Conservation (phyloP, 2,888 invertebrate species). For the Euclidia mi region DNA sequence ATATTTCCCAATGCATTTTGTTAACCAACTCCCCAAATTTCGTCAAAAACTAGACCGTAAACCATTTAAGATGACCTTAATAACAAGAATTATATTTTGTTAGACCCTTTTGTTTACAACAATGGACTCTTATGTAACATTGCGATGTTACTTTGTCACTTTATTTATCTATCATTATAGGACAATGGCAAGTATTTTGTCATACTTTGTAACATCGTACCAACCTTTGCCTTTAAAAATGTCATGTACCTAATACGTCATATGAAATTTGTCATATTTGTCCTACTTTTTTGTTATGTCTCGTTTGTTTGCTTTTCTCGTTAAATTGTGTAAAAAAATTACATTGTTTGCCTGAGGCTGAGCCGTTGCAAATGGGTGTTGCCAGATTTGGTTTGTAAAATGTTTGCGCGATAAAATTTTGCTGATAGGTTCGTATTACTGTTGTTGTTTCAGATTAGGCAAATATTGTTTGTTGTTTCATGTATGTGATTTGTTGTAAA, state of each 20-base stretch:
- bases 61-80: constrained; percentile 37
- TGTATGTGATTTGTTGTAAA: too few species aligned
- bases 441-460: not conserved
- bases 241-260: constrained; percentile 39
- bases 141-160: constrained; percentile 2
- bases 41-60: constrained; percentile 43
- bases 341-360: not conserved
- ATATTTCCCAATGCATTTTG: constrained; percentile 8
- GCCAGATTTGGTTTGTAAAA: constrained; percentile 10
- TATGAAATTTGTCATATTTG: constrained; percentile 16
- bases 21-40: constrained; percentile 20
- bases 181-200: constrained; percentile 25
- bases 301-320: constrained; percentile 14
- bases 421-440: not conserved
- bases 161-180: constrained; percentile 8
- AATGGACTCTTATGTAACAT: constrained; percentile 46
- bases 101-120: constrained; percentile 47
- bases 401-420: not conserved
- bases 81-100: constrained; percentile 33
- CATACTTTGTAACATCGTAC: constrained; percentile 10
- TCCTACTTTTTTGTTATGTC: constrained; percentile 9
- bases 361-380: not conserved
- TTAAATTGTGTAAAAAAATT: constrained; percentile 11
- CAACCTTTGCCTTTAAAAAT: constrained; percentile 28
- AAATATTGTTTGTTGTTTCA: too few species aligned